Evolutionary conservation across 2,113 vertebrate genomes (phyloP), one percentile per base, ranked within the genome.

Genomic region (Ornithorhynchus anatinus): DNA sequence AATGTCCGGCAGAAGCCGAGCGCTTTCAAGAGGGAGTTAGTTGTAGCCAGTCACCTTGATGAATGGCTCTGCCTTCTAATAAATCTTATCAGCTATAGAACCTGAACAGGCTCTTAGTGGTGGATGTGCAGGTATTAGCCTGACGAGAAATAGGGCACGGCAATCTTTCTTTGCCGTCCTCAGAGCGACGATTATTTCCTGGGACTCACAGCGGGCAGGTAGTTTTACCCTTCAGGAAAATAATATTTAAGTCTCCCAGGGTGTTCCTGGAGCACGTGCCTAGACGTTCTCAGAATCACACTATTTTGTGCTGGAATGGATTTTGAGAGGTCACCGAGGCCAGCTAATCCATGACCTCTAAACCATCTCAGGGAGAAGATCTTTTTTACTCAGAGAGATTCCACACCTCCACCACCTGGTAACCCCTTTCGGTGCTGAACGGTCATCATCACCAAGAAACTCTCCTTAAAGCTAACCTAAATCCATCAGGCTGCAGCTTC

Each of bases 101-200:
- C 68, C 69, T 38, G 10, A 52, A 52, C 23, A 76, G 47, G 22
- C 15, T 65, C 15, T 65, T 38, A 65, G 52, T 44, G 40, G 68
- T 8, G 1, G 2, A 31, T 47, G 16, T 19, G 42, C 3, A 37
- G 44, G 69, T 31, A 48, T 20, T 44, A 47, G 56, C 43, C 54
- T 72, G 65, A 4, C 39, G 29, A 40, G 66, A 58, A 50, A 64
- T 16, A 3, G 29, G 57, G 25, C 20, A 57, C 32, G 0, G n/a
- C 22, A 35, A 25, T 6, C 2, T 2, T 57, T 68, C 36, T 57
- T 12, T 16, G 58, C 75, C 44, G 37, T 23, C 58, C 22, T 19
- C 64, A 37, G 64, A 66, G 52, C 29, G 25, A 44, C 7, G 20
- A 42, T 40, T 37, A 48, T 8, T 59, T 38, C 56, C 22, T 0